A percentile compares a stretch with the other conserved stretches of the same genome.
Conservation (phyloP, 2,113 vertebrate species). For the Saccopteryx leptura region DNA sequence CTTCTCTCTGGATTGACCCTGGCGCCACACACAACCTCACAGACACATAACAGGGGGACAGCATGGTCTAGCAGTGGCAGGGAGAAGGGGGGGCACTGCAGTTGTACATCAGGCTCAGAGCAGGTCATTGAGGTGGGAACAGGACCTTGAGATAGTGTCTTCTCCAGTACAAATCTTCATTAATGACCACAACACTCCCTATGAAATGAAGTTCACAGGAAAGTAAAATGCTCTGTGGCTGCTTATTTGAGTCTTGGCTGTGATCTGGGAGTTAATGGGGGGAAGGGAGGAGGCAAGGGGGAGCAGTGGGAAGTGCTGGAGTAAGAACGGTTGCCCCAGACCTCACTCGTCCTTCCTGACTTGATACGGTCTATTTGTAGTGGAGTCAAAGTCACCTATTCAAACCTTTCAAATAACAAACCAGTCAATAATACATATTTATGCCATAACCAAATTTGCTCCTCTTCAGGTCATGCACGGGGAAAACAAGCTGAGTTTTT, state of each 20-base stretch:
- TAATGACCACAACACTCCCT: not conserved
- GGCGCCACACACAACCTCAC: not conserved
- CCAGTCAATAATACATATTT: not conserved
- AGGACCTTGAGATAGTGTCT: not conserved
- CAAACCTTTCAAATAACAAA: not conserved
- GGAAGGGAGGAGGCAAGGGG: not conserved
- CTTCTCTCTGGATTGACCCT: not conserved
- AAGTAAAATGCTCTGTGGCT: not conserved
- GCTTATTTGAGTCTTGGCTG: not conserved
- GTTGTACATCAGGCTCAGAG: not conserved
- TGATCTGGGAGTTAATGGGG: not conserved
- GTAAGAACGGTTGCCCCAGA: not conserved
- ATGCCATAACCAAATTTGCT: not conserved
- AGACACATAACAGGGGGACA: not conserved
- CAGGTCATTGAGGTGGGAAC: not conserved
- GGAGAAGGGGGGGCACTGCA: not conserved
- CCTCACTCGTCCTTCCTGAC: not conserved
- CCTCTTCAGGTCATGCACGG: not conserved
- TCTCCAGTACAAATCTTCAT: not conserved
- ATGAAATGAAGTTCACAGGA: not conserved
- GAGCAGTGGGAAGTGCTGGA: not conserved
- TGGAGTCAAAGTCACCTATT: not conserved
- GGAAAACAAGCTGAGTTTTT: not conserved
- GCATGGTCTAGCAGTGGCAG: not conserved
- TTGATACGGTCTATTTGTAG: not conserved